Evolutionary conservation across 1,140 invertebrate species (phyloP), one percentile per base, ranked within the genome.

Genomic region (Pseudoatta argentina): DNA sequence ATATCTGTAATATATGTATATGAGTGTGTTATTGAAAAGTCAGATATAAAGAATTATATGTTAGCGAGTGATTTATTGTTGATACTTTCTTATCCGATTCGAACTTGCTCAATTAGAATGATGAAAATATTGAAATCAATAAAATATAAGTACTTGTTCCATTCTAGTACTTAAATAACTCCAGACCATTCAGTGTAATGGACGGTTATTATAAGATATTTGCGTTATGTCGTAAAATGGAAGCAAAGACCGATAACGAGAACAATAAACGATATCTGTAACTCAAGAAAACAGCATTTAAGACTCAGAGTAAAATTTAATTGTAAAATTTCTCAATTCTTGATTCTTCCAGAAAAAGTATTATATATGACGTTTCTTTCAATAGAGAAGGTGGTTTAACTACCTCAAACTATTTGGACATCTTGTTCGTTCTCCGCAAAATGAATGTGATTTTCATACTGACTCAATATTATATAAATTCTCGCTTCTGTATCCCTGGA

Each of bases 201-300:
- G 27, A 63, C 69, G 51, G 69, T 73, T 83, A 75, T 51, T 83
- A 51, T 63, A 72, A 72, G 66, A 48, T 27, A 83, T 73, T 83
- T 73, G 14, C 24, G 21, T 48, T 59, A 44, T 61, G 57, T 21
- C 27, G 55, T 51, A 83, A 63, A 64, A 51, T 24, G n/a, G 63
- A 66, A 81, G 75, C 75, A 86, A 51, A 14, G 24, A 69, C 75
- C 75, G 75, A 79, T 79, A 79, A 69, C 83, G 48, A 67, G 39
- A 81, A 81, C 16, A 78, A 34, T 86, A 86, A 67, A 86, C 14
- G 75, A 59, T 86, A 64, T 53, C 48, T n/a, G 24, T 39, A 57
- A 67, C 39, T 39, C 30, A 61, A 75, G n/a, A 63, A 18, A 24
- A 48, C 21, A 27, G 21, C 53, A 61, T 24, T 61, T 8, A 12